Conservation (phyloP, 2,113 vertebrate species). For the Notiomystis cincta region DNA sequence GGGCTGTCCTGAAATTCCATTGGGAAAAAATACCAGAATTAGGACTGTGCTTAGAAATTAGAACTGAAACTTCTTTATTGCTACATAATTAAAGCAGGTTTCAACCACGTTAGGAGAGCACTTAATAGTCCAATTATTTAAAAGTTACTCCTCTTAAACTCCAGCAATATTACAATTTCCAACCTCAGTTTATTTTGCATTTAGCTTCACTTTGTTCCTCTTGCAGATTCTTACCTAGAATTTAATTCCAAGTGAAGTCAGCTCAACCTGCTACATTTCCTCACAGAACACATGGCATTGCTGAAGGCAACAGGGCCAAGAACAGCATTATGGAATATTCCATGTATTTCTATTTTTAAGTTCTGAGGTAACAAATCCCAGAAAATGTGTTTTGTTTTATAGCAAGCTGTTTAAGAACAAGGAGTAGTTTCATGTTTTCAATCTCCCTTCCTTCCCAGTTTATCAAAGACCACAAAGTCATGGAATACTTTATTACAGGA, state of each 20-base stretch:
- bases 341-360: background rate
- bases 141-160: background rate
- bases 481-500: accelerated
- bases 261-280: background rate
- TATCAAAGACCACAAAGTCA: background rate
- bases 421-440: background rate
- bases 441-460: background rate
- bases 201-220: background rate
- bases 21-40: background rate
- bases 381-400: background rate
- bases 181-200: background rate
- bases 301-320: background rate
- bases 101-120: accelerated
- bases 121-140: background rate
- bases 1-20: background rate
- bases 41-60: background rate
- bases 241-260: background rate
- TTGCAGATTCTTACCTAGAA: background rate
- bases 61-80: background rate
- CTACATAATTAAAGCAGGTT: background rate
- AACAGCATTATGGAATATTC: background rate
- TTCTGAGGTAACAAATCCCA: background rate
- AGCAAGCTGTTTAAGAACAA: background rate
- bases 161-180: background rate
- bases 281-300: background rate